These are phyloP conservation scores for Monoplex corrugatus DNA, from an alignment of 2,888 invertebrate species.

Conservation along the genomic window DNA sequence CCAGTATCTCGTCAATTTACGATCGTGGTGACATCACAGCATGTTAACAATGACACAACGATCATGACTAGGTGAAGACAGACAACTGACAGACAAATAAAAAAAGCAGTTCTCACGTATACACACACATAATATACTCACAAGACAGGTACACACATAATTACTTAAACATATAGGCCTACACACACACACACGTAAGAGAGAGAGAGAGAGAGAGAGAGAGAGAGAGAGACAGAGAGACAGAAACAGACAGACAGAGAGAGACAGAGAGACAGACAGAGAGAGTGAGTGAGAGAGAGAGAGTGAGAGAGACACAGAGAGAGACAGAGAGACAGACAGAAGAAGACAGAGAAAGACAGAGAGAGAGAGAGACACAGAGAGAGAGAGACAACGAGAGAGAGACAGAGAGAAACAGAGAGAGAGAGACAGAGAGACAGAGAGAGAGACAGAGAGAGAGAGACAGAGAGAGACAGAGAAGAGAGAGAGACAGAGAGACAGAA, in stretches of 20 bases:
- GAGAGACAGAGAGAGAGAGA: neutral
- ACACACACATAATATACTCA: neutral
- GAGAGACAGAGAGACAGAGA: neutral
- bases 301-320: constrained; percentile 26
- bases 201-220: too few relatives aligned
- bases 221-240: too few relatives aligned
- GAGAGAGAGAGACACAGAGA: too few relatives aligned
- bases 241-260: too few relatives aligned
- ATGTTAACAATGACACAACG: too few relatives aligned
- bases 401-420: neutral
- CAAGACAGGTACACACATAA: neutral
- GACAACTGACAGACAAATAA: too few relatives aligned
- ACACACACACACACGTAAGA: neutral
- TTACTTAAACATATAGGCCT: neutral
- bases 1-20: too few relatives aligned
- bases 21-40: too few relatives aligned
- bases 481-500: neutral
- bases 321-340: too few relatives aligned
- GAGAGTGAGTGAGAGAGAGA: neutral
- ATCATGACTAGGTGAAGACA: too few relatives aligned
- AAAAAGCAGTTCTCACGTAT: too few relatives aligned
- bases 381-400: neutral
- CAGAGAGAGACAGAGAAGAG: neutral
- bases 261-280: neutral
- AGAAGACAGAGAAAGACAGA: too few relatives aligned